Conservation (phyloP, 1,140 invertebrate genomes). For the Micrasema minimum region DNA sequence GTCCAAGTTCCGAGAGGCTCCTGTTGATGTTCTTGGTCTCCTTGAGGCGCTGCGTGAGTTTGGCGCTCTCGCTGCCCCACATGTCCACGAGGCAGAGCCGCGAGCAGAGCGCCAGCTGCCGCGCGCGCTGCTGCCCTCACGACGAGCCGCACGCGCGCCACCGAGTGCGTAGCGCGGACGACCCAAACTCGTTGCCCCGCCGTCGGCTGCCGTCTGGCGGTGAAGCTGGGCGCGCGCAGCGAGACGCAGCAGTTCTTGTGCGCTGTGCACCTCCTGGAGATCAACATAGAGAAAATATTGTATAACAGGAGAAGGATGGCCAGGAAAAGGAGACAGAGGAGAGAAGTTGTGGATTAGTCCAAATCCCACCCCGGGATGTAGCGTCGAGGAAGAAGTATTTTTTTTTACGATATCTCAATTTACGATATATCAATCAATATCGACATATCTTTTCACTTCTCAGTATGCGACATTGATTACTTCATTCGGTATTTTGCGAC, state of each 20-base stretch:
- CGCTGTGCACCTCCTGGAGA: conserved; percentile 64
- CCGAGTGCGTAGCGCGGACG: conserved; percentile 84
- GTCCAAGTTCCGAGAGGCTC: conserved; percentile 80
- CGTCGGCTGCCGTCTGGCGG: conserved; percentile 71
- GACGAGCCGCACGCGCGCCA: conserved; percentile 70
- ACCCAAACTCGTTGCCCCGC: conserved; percentile 79
- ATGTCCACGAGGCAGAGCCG: conserved; percentile 80
- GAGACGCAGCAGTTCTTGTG: conserved; percentile 68
- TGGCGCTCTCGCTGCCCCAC: conserved; percentile 85
- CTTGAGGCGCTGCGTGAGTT: conserved; percentile 76
- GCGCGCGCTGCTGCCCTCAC: conserved; percentile 63
- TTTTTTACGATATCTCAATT: too few species aligned
- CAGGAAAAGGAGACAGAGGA: too few species aligned
- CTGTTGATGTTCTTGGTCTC: conserved; percentile 88
- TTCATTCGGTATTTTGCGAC: too few species aligned
- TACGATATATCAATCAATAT: too few species aligned
- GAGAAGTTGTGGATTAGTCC: too few species aligned
- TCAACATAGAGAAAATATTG: too few species aligned
- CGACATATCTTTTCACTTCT: too few species aligned
- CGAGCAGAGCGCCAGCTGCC: conserved; percentile 59
- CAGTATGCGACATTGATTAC: too few species aligned
- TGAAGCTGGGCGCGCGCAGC: conserved; percentile 69
- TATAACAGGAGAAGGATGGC: too few species aligned
- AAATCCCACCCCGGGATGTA: too few species aligned
- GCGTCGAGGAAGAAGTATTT: too few species aligned